Evolutionary conservation across 35 echinoderm and acorn worm genomes (phyloP).

Genomic region (Lytechinus pictus): DNA sequence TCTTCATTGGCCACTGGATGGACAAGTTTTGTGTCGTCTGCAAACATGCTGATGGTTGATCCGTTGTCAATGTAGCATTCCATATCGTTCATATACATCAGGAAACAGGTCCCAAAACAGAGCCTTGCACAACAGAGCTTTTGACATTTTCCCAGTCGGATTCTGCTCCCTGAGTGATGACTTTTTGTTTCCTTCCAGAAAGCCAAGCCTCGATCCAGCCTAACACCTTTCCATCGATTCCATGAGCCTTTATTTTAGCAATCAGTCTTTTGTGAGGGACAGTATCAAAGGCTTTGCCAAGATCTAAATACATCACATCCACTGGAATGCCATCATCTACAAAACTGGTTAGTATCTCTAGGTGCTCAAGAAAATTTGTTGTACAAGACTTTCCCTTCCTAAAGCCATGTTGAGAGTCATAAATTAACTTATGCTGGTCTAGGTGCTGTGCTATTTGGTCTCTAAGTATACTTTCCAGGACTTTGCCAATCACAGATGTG

Average conservation of each 20-base stretch:
- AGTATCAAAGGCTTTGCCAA: background rate
- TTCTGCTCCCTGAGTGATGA: conserved; percentile 55
- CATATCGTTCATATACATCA: conserved; percentile 78
- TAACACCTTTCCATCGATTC: background rate
- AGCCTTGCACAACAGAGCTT: conserved; percentile 62
- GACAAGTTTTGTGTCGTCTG: conserved; percentile 20
- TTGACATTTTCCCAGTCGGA: conserved; percentile 54
- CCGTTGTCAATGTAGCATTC: no score
- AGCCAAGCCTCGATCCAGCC: conserved; percentile 56
- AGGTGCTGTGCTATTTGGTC: background rate
- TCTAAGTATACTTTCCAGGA: background rate
- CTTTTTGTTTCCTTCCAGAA: conserved; percentile 35
- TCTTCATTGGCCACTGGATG: background rate
- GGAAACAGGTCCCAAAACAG: conserved; percentile 54
- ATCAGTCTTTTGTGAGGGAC: background rate
- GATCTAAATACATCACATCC: conserved; percentile 8
- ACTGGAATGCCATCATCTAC: no score
- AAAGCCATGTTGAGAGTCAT: background rate
- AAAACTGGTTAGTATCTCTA: background rate
- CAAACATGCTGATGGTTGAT: background rate
- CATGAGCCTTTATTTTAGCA: conserved; percentile 48
- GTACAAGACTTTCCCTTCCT: background rate
- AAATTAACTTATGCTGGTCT: background rate
- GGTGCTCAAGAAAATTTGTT: background rate
- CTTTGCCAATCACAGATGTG: background rate